Base-by-base conservation (phyloP, 1,140 invertebrate species). In the Penaeus vannamei region DNA sequence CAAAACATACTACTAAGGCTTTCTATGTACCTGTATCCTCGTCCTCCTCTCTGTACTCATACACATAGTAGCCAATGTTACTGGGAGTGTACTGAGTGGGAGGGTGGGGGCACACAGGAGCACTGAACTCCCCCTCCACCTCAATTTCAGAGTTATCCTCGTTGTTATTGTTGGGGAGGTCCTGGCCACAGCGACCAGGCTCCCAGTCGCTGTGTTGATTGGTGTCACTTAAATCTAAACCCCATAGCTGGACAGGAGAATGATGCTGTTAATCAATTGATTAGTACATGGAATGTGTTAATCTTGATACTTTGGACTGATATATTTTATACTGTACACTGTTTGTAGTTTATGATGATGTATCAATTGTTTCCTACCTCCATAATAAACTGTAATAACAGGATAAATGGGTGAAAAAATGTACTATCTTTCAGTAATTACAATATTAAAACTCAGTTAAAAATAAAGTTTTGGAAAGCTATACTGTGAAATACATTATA, bases 1-100 rank as follows among this genome's bases (percentile, higher is more conserved):
- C 36, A 29, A 23, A 76, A n/a, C 8, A 26, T 20, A 76, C 20
- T 36, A 76, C n/a, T 76, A 32, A 8, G 19, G 17, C 12, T 60
- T 59, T 10, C 3, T 22, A 79, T 80, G 32, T 77, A 90, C 89
- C 89, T 64, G 89, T 90, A 80, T 87, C 85, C 64, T 90, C 89
- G 20, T 90, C 89, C 62, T 90, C 89, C 64, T 90, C 89, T 81
- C 85, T 69, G 61, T 90, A 90, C 61, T 90, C 85, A 86, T 84
- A 90, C 22, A 90, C 89, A 87, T 90, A 90, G 84, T 90, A 90
- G 42, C 89, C 89, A 84, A 90, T 90, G 62, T 90, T 90, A 80
- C 66, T 90, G n/a, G 85, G 53, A 20, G 79, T 82, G 69, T 62
- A 90, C 69, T 87, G 84, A 26, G 29, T 86, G 22, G 79, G 36